A percentile compares a stretch with the other conserved stretches of the same genome.
These are phyloP conservation scores for Phylloscopus trochiloides DNA, from an alignment of 2,113 vertebrate species.

Conservation along the genomic window DNA sequence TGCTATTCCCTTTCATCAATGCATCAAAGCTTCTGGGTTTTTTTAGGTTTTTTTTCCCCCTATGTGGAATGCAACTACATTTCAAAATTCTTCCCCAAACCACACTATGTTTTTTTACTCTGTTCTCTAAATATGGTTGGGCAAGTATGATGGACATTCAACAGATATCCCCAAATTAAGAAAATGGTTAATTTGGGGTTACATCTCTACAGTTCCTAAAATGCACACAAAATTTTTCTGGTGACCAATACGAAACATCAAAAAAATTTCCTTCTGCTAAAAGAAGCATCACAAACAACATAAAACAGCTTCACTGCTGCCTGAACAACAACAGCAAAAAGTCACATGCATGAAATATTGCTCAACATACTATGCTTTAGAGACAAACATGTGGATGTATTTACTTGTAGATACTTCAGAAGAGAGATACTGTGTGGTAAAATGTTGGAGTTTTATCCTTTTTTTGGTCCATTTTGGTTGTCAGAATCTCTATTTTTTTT, in stretches of 20 bases:
- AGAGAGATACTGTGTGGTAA: not conserved
- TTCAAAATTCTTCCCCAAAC: not conserved
- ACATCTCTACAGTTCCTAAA: not conserved
- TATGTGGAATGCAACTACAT: not conserved
- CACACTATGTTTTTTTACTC: not conserved
- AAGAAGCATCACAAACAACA: not conserved
- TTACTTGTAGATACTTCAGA: not conserved
- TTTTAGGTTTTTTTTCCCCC: not conserved
- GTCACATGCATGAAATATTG: not conserved
- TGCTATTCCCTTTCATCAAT: not conserved
- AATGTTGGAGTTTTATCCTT: not conserved
- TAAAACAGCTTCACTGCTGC: not conserved
- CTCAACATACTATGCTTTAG: not conserved
- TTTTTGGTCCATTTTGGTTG: not conserved
- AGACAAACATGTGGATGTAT: not conserved
- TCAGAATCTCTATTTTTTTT: not conserved
- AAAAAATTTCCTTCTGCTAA: not conserved
- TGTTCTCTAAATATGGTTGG: not conserved
- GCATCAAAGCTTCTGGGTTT: not conserved
- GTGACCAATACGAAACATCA: not conserved
- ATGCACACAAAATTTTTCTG: not conserved
- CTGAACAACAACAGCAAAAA: not conserved
- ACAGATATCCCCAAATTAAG: not conserved
- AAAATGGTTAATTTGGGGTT: not conserved
- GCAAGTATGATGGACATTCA: not conserved